Conservation (phyloP, 1,140 invertebrate genomes). For the Archivesica marissinica region DNA sequence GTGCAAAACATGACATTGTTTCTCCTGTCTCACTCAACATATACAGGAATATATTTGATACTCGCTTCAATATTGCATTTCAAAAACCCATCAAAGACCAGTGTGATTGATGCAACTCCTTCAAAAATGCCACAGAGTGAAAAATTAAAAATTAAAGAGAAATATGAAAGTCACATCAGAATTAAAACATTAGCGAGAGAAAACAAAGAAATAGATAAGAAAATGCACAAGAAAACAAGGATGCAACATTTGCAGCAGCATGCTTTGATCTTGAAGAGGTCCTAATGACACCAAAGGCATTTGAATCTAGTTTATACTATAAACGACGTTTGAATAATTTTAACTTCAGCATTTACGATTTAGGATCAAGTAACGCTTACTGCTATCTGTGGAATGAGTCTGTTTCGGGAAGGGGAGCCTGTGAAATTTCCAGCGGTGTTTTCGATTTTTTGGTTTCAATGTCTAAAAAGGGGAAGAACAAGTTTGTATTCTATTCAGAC, state of each 20-base stretch:
- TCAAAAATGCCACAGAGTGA: conserved; percentile 24
- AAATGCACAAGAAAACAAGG: conserved; percentile 24
- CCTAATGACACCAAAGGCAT: conserved; percentile 22
- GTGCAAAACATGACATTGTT: neutral
- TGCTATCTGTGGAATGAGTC: conserved; percentile 43
- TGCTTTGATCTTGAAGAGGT: conserved; percentile 55
- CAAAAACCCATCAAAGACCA: conserved; percentile 28
- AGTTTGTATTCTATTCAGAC: conserved; percentile 32
- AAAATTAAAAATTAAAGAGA: conserved; percentile 33
- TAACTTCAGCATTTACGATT: conserved; percentile 39
- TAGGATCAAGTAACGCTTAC: neutral
- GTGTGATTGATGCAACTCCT: conserved; percentile 27
- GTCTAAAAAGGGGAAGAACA: conserved; percentile 26
- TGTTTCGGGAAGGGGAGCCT: neutral
- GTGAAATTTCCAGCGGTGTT: conserved; percentile 19
- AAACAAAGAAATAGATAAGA: conserved; percentile 29
- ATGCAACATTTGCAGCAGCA: conserved; percentile 1
- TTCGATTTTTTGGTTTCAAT: conserved; percentile 18
- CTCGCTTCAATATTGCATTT: conserved; percentile 27
- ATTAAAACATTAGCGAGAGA: conserved; percentile 34
- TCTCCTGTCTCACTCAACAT: neutral
- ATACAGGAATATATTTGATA: conserved; percentile 29
- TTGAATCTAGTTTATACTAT: conserved; percentile 38
- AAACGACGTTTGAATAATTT: conserved; percentile 23
- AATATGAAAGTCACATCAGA: conserved; percentile 40